A percentile compares a stretch with the other conserved stretches of the same genome.
These are phyloP conservation scores for Conops quadrifasciatus DNA, from an alignment of 2,888 invertebrate species.

Conservation along the genomic window DNA sequence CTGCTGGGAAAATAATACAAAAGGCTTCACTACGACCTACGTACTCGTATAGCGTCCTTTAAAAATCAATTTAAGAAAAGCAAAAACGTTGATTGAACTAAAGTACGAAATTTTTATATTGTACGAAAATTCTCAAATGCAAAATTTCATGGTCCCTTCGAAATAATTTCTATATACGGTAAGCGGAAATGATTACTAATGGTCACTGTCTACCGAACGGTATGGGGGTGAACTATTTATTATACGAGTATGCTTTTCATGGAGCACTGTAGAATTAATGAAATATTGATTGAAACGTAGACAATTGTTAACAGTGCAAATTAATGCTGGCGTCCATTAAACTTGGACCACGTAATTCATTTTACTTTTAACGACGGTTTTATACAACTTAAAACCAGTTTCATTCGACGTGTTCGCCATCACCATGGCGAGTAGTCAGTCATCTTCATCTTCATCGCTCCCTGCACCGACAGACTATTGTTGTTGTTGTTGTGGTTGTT, in stretches of 20 bases:
- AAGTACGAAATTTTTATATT: too few species aligned
- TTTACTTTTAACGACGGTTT: not conserved
- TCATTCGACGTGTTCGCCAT: not conserved
- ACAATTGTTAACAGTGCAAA: not conserved
- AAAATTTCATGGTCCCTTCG: not conserved
- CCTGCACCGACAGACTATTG: not conserved
- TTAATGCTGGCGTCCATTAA: not conserved
- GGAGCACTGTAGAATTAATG: not conserved
- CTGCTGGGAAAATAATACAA: too few species aligned
- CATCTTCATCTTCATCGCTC: not conserved
- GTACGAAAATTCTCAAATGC: too few species aligned
- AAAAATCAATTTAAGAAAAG: too few species aligned
- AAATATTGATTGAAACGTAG: not conserved
- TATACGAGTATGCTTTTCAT: not conserved
- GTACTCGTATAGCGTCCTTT: too few species aligned
- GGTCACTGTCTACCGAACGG: not conserved
- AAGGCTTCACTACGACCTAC: too few species aligned
- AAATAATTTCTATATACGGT: not conserved
- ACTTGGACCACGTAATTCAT: not conserved
- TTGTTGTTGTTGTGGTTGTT: constrained; percentile 2
- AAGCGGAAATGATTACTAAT: not conserved
- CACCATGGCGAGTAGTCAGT: not conserved
- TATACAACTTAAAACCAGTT: not conserved
- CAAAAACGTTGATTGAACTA: too few species aligned
- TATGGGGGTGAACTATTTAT: not conserved